phyloP scores from a whole-genome alignment of 2,113 vertebrate genomes.

The Prolemur simus region DNA sequence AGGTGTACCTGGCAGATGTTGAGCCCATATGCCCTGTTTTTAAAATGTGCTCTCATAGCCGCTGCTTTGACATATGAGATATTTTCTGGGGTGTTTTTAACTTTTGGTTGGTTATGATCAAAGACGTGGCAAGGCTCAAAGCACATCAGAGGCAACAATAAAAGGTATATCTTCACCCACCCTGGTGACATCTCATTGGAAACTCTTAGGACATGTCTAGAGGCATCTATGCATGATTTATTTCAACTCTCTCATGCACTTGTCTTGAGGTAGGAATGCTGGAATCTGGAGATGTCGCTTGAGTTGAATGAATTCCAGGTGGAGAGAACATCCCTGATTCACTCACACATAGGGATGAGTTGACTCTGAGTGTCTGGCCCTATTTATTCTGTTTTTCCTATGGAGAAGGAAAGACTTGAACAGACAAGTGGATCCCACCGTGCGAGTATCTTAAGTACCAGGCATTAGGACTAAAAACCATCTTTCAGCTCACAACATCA shows the following conservation, averaged over 20 bases:
- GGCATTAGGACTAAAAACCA: background rate
- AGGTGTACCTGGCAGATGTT: background rate
- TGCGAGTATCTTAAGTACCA: background rate
- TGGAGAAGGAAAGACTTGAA: background rate
- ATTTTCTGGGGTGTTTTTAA: background rate
- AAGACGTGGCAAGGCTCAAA: background rate
- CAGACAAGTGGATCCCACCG: background rate
- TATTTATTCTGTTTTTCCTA: background rate
- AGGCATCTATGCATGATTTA: background rate
- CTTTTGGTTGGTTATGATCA: background rate
- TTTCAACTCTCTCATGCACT: background rate
- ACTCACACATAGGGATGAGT: too few relatives aligned
- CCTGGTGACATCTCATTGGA: background rate
- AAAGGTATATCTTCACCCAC: background rate
- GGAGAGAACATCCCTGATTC: too few relatives aligned
- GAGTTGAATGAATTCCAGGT: background rate
- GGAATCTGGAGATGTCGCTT: background rate
- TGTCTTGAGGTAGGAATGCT: accelerated
- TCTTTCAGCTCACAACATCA: too few relatives aligned
- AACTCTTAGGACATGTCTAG: too few relatives aligned
- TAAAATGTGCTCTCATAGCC: background rate
- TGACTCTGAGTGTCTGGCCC: too few relatives aligned
- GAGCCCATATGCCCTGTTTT: background rate
- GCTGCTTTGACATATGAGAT: background rate
- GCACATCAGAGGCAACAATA: background rate